Evolutionary conservation across 2,113 vertebrate species (phyloP).

Genomic region (Lophius piscatorius): DNA sequence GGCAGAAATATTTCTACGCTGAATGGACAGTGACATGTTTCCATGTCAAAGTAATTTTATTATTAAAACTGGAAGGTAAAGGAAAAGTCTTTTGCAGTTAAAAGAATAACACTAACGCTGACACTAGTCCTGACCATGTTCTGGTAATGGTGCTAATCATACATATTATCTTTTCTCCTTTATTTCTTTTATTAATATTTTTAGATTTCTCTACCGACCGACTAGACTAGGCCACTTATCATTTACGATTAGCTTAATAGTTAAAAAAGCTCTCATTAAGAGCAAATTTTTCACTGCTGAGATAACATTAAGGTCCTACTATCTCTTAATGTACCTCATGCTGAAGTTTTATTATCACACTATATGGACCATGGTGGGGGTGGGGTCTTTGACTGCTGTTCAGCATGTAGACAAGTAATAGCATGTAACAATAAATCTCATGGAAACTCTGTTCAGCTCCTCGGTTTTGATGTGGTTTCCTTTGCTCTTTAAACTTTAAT

Average conservation of each 20-base stretch:
- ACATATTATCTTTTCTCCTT: too few relatives aligned
- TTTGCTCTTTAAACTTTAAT: not conserved
- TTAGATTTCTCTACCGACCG: conserved; percentile 14
- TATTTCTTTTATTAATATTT: conserved; percentile 3
- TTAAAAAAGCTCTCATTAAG: conserved; percentile 34
- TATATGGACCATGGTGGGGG: too few relatives aligned
- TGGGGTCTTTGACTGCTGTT: too few relatives aligned
- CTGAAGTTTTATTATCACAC: too few relatives aligned
- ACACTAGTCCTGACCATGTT: too few relatives aligned
- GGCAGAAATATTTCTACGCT: too few relatives aligned
- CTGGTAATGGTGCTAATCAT: too few relatives aligned
- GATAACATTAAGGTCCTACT: conserved; percentile 41
- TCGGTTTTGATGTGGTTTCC: not conserved
- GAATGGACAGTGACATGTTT: too few relatives aligned
- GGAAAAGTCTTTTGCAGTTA: too few relatives aligned
- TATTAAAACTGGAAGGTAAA: too few relatives aligned
- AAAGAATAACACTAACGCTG: too few relatives aligned
- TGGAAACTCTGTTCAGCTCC: not conserved
- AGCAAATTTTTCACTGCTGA: conserved; percentile 43
- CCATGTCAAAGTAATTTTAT: too few relatives aligned
- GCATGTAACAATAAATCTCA: not conserved
- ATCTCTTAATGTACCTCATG: conserved; percentile 24
- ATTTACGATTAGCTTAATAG: conserved; percentile 35
- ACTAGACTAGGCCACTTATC: conserved; percentile 25
- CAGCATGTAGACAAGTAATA: not conserved